Percentiles rank a stretch among this genome's conserved stretches.
phyloP scores from a whole-genome alignment of 2,113 vertebrate species.

The Nycticryphes semicollaris region DNA sequence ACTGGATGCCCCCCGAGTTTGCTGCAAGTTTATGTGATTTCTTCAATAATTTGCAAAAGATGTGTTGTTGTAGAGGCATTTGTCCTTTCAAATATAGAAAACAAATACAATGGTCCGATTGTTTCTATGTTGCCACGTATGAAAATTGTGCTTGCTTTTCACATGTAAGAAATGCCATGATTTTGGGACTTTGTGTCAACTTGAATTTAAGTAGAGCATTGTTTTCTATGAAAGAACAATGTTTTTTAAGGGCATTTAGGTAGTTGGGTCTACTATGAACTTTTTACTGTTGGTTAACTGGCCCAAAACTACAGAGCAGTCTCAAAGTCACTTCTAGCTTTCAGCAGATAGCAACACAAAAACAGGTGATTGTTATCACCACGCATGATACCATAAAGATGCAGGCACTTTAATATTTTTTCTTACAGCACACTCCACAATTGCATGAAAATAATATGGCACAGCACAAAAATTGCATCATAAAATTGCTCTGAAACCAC shows the following conservation, averaged over 20 bases:
- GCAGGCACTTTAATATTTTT: neutral
- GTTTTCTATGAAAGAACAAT: neutral
- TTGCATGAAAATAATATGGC: neutral
- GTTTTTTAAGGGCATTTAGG: neutral
- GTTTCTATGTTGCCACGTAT: neutral
- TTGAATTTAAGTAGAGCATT: neutral
- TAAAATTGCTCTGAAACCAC: neutral
- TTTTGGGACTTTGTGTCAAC: neutral
- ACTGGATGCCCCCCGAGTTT: neutral
- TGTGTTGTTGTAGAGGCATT: neutral
- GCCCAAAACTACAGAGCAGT: neutral
- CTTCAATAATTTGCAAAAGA: neutral
- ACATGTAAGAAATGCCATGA: neutral
- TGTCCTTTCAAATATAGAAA: neutral
- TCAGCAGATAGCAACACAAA: neutral
- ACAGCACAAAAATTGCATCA: neutral
- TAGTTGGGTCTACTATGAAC: neutral
- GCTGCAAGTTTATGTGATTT: neutral
- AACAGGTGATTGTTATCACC: neutral
- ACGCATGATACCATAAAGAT: neutral
- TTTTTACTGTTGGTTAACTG: neutral
- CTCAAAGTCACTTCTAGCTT: neutral
- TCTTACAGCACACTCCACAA: neutral
- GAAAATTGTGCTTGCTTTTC: neutral
- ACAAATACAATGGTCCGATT: neutral